Conservation (phyloP, 2,888 invertebrate species). For the Achlya flavicornis region DNA sequence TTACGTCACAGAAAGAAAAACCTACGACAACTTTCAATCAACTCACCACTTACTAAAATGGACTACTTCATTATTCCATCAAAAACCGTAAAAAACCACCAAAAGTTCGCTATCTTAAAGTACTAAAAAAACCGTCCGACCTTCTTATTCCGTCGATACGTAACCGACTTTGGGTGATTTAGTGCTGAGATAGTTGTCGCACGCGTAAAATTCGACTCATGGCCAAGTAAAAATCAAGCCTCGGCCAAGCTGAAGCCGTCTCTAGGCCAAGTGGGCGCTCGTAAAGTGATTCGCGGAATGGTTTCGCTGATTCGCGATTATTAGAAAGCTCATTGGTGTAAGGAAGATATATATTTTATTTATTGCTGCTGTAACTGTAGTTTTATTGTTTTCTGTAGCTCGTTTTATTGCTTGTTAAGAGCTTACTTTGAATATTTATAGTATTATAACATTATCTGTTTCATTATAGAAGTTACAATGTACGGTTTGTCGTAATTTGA, state of each 20-base stretch:
- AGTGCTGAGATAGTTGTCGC: constrained; percentile 21
- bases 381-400: background rate
- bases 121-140: constrained; percentile 7
- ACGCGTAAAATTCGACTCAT: constrained; percentile 14
- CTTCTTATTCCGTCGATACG: constrained; percentile 11
- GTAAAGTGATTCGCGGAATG: constrained; percentile 1
- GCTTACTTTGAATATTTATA: background rate
- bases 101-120: background rate
- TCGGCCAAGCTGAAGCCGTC: background rate
- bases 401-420: background rate
- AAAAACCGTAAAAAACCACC: background rate
- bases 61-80: background rate
- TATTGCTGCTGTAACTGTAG: background rate
- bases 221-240: background rate
- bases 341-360: background rate
- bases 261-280: background rate
- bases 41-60: background rate
- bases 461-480: too few relatives aligned
- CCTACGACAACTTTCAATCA: background rate
- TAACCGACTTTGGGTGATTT: constrained; percentile 19
- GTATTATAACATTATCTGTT: too few relatives aligned
- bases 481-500: too few relatives aligned
- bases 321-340: background rate
- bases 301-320: constrained; percentile 5
- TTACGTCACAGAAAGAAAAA: background rate